A percentile compares a stretch with the other conserved stretches of the same genome.
These are phyloP conservation scores for Squalus acanthias DNA, from an alignment of 2,797 vertebrate species.

Conservation along the genomic window DNA sequence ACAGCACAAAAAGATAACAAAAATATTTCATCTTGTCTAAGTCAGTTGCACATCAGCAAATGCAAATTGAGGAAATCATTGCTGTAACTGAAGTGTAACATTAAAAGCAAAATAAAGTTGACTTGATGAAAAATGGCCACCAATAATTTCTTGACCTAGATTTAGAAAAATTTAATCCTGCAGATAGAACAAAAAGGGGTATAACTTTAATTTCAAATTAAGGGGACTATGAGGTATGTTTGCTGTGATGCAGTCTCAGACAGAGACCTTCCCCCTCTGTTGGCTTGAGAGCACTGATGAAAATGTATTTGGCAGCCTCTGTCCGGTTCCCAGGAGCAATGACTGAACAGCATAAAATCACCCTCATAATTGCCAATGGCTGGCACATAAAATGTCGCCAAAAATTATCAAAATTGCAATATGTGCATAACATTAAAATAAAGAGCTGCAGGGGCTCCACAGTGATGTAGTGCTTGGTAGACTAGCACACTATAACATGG, in stretches of 20 bases:
- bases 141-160: not conserved
- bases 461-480: not conserved
- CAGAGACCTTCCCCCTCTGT: not conserved
- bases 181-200: not conserved
- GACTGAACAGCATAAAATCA: constrained; percentile 33
- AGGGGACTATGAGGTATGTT: not conserved
- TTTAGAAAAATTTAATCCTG: not conserved
- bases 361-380: constrained; percentile 28
- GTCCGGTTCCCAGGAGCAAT: constrained; percentile 24
- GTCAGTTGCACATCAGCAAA: not conserved
- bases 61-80: not conserved
- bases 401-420: constrained; percentile 34
- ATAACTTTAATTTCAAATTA: not conserved
- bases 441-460: not conserved
- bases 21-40: not conserved
- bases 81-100: not conserved
- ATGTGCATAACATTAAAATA: constrained; percentile 17
- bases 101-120: not conserved
- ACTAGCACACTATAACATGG: not conserved
- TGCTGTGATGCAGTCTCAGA: not conserved
- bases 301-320: constrained; percentile 24
- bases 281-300: constrained; percentile 22
- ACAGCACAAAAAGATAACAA: not conserved
- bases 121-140: not conserved
- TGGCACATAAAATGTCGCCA: constrained; percentile 13